These are phyloP conservation scores for Drosophila orena DNA, from an alignment of 1,140 invertebrate species.

Conservation along the genomic window DNA sequence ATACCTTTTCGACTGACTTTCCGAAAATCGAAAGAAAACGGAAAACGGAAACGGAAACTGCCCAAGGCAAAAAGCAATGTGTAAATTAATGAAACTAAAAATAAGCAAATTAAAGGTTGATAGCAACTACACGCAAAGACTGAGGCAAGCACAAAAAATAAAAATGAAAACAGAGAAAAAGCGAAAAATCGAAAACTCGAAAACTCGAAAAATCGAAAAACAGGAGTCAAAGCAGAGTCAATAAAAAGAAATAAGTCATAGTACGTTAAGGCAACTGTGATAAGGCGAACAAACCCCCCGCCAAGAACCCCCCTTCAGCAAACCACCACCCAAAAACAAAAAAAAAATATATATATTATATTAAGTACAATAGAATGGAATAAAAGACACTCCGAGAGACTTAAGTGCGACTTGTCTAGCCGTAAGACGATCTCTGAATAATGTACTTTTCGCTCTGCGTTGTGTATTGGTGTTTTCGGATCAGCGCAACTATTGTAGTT, in stretches of 20 bases:
- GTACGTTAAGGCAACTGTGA: conserved; percentile 66
- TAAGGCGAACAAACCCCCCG: conserved; percentile 35
- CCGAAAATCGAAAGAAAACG: conserved; percentile 7
- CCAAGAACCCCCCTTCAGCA: conserved; percentile 25
- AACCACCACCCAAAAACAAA: conserved; percentile 24
- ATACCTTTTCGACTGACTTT: conserved; percentile 18
- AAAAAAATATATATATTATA: conserved; percentile 7
- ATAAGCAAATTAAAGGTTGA: conserved; percentile 33
- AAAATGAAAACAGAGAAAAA: conserved; percentile 23
- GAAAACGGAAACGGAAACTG: conserved; percentile 15
- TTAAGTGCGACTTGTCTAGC: conserved; percentile 40
- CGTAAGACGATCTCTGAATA: conserved; percentile 31
- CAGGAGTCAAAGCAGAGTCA: conserved; percentile 53
- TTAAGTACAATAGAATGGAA: conserved; percentile 6
- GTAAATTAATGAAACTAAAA: conserved; percentile 31
- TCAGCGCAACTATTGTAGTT: too few species aligned
- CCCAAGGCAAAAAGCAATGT: conserved; percentile 28
- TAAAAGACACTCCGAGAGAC: conserved; percentile 2
- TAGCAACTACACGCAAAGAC: conserved; percentile 60
- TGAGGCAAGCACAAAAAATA: conserved; percentile 54
- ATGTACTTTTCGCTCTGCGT: neutral
- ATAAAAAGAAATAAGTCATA: conserved; percentile 14
- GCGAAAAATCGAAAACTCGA: conserved; percentile 37
- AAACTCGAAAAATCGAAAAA: conserved; percentile 22
- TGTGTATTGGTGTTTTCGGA: neutral